Evolutionary conservation across 1,140 invertebrate species (phyloP).

Genomic region (Ceratina australensis): DNA sequence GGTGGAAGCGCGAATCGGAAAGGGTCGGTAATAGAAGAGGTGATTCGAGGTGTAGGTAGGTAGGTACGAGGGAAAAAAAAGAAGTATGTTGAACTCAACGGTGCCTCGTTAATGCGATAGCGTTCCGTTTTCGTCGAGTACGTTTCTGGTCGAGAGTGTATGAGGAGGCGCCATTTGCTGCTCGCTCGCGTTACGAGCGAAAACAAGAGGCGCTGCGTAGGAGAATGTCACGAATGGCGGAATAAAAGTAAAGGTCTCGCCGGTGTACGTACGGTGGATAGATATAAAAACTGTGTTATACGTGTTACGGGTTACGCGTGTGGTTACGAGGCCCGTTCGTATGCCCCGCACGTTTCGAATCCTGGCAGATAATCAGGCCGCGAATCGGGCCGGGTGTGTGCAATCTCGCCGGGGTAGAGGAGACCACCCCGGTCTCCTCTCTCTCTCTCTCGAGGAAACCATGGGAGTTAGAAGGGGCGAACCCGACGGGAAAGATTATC

Average conservation of each 20-base stretch:
- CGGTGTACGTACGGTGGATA: not conserved
- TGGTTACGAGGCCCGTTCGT: not conserved
- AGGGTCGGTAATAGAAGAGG: no score
- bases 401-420: constrained; percentile 1
- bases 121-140: constrained; percentile 9
- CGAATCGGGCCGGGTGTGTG: not conserved
- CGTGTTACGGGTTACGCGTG: no score
- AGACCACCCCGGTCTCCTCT: no score
- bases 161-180: constrained; percentile 5
- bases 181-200: constrained; percentile 8
- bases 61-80: not conserved
- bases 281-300: not conserved
- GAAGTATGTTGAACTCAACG: not conserved
- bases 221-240: constrained; percentile 10
- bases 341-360: constrained; percentile 3
- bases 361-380: constrained; percentile 11
- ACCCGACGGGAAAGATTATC: constrained; percentile 54
- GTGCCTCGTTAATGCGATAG: constrained; percentile 30
- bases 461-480: not conserved
- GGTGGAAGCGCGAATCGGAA: not conserved
- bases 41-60: no score
- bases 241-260: constrained; percentile 33
- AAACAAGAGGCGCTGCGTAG: constrained; percentile 14
- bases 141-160: not conserved
- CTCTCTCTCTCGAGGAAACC: not conserved